A percentile compares a stretch with the other conserved stretches of the same genome.
phyloP scores from a whole-genome alignment of 1,140 invertebrate genomes.

The Heliothis virescens region DNA sequence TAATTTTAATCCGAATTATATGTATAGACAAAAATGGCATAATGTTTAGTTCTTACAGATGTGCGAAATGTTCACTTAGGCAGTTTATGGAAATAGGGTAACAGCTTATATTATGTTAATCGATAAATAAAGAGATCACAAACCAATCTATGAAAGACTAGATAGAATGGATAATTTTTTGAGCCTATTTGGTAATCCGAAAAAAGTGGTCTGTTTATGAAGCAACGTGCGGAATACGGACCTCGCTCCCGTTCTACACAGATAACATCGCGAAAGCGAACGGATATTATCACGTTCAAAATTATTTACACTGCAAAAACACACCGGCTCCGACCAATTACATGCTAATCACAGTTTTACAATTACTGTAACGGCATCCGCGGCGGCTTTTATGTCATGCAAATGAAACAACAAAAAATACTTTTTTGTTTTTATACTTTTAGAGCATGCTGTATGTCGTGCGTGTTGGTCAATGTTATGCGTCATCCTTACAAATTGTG shows the following conservation, averaged over 20 bases:
- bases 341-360: conserved; percentile 72
- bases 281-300: conserved; percentile 46
- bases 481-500: background rate
- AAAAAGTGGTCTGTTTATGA: background rate
- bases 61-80: no score
- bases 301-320: conserved; percentile 55
- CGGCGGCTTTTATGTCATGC: conserved; percentile 10
- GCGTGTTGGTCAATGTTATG: conserved; percentile 30
- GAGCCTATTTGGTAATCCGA: background rate
- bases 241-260: conserved; percentile 42
- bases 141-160: no score
- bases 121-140: no score
- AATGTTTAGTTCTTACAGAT: no score
- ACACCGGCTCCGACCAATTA: conserved; percentile 65
- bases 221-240: background rate
- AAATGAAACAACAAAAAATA: conserved; percentile 39
- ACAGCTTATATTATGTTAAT: no score
- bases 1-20: no score
- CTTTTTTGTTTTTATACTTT: conserved; percentile 50
- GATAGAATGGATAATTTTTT: no score
- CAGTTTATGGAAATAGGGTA: no score
- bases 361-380: conserved; percentile 62
- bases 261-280: conserved; percentile 46
- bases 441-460: conserved; percentile 29
- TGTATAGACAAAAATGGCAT: no score